phyloP scores from a whole-genome alignment of 1,140 invertebrate genomes.

The Dendroctonus ponderosae region DNA sequence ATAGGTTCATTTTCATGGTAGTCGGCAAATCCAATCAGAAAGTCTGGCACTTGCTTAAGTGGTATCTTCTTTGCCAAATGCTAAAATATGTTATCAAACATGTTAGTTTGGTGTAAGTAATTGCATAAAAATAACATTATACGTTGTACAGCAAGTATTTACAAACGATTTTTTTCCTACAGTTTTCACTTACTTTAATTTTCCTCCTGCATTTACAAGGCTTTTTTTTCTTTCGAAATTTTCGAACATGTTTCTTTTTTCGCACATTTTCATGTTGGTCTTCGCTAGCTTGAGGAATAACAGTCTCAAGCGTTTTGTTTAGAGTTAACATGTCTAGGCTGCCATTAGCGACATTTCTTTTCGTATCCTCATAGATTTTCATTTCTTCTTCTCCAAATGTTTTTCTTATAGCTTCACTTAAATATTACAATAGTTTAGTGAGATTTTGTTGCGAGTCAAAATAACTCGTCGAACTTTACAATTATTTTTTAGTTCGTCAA shows the following conservation, averaged over 20 bases:
- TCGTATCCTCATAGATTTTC: background rate
- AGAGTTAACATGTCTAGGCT: too few species aligned
- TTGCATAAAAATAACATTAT: too few species aligned
- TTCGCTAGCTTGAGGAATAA: too few species aligned
- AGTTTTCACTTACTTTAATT: conserved; percentile 3
- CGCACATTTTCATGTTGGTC: background rate
- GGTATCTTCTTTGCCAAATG: conserved; percentile 5
- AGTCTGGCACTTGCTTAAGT: conserved; percentile 9
- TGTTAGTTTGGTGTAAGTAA: background rate
- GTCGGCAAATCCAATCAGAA: conserved; percentile 10
- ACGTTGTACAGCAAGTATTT: background rate
- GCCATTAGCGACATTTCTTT: too few species aligned
- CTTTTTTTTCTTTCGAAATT: background rate
- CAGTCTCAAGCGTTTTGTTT: too few species aligned
- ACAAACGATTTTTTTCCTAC: background rate
- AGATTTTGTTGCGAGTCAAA: too few species aligned
- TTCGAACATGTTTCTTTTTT: conserved; percentile 12
- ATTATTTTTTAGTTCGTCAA: too few species aligned
- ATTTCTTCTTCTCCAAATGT: conserved; percentile 7
- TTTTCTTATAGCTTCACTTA: conserved; percentile 1
- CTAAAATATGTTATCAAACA: background rate
- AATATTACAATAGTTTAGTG: background rate
- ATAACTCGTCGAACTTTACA: too few species aligned
- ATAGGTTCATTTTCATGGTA: conserved; percentile 22
- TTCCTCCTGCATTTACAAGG: conserved; percentile 2